Conservation (phyloP, 2,888 invertebrate genomes). For the Leistus spinibarbis region DNA sequence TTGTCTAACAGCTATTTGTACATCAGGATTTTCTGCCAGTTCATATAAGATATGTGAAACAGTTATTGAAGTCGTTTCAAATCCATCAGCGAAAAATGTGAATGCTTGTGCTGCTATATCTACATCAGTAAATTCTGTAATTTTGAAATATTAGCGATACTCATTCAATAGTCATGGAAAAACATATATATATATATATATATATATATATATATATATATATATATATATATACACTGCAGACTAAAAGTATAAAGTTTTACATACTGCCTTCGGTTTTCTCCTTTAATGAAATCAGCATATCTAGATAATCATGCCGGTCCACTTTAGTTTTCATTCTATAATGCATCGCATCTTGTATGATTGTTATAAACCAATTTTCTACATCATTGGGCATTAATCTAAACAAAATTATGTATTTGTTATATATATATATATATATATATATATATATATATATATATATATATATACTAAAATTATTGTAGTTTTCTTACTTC, state of each 20-base stretch:
- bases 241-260: too few species aligned
- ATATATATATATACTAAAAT: too few species aligned
- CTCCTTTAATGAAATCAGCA: slow-evolving; percentile 51
- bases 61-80: slow-evolving; percentile 55
- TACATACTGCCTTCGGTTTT: slow-evolving; percentile 30
- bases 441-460: too few species aligned
- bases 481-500: too few species aligned
- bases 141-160: not conserved
- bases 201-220: too few species aligned
- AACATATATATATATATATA: too few species aligned
- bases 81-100: slow-evolving; percentile 58
- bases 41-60: slow-evolving; percentile 41
- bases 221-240: too few species aligned
- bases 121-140: slow-evolving; percentile 46
- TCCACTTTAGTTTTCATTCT: slow-evolving; percentile 53
- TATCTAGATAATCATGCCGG: slow-evolving; percentile 57
- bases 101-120: slow-evolving; percentile 53
- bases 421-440: too few species aligned
- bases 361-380: slow-evolving; percentile 50
- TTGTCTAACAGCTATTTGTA: slow-evolving; percentile 54
- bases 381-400: slow-evolving; percentile 45
- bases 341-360: slow-evolving; percentile 52
- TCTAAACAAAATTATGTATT: slow-evolving; percentile 36
- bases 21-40: slow-evolving; percentile 53
- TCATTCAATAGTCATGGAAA: too few species aligned